These are phyloP conservation scores for Megalonaias nervosa DNA, from an alignment of 1,140 invertebrate genomes.

Conservation along the genomic window DNA sequence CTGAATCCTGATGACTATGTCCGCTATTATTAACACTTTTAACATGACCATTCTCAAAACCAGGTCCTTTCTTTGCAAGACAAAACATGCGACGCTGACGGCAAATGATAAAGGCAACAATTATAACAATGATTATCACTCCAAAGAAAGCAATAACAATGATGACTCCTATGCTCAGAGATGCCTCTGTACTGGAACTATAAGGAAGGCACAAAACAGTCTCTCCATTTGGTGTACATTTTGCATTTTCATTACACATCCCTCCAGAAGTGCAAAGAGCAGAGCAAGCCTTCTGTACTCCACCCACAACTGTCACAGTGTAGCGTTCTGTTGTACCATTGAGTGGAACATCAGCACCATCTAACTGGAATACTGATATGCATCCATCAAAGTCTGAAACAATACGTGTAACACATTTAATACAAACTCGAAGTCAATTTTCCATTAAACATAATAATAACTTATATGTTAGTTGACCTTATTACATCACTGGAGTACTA, in stretches of 20 bases:
- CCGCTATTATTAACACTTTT: constrained; percentile 44
- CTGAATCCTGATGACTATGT: constrained; percentile 56
- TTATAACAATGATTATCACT: constrained; percentile 74
- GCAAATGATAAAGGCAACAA: constrained; percentile 95
- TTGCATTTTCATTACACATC: constrained; percentile 68
- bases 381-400: constrained; percentile 87
- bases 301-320: constrained; percentile 40
- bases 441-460: not conserved
- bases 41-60: constrained; percentile 34
- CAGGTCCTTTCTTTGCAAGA: constrained; percentile 18
- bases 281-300: constrained; percentile 44
- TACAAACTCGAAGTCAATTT: constrained; percentile 8
- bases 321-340: constrained; percentile 78
- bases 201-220: not conserved
- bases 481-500: not conserved
- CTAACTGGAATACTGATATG: constrained; percentile 89
- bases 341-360: constrained; percentile 90
- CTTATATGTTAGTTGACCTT: no score
- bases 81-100: constrained; percentile 78
- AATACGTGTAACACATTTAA: not conserved
- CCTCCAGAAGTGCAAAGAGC: constrained; percentile 51
- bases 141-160: constrained; percentile 65
- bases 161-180: constrained; percentile 45
- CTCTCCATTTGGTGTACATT: constrained; percentile 18
- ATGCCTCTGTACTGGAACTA: not conserved